A percentile compares a stretch with the other conserved stretches of the same genome.
phyloP scores from a whole-genome alignment of 2,113 vertebrate genomes.

The Pseudorectes ferrugineus region DNA sequence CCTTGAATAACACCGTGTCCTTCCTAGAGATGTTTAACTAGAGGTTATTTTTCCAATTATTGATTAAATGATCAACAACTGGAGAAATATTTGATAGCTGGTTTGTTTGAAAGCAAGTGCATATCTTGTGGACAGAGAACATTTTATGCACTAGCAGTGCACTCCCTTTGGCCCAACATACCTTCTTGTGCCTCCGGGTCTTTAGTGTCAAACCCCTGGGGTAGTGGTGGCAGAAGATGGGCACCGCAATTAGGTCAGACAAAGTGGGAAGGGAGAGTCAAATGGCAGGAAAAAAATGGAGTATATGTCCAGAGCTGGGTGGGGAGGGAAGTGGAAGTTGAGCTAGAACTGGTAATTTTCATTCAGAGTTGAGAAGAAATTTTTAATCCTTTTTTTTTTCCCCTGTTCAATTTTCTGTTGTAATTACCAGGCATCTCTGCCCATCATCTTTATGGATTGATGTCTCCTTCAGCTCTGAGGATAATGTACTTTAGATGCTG shows the following conservation, averaged over 20 bases:
- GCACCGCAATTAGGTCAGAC: background rate
- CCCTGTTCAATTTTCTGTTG: background rate
- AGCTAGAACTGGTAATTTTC: background rate
- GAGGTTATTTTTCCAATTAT: background rate
- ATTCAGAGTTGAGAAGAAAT: background rate
- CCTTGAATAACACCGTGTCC: background rate
- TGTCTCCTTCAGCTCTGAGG: background rate
- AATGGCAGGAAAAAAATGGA: background rate
- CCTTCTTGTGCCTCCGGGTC: background rate
- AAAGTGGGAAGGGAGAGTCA: background rate
- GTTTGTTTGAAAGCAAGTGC: background rate
- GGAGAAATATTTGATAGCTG: background rate
- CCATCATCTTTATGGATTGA: background rate
- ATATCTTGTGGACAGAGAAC: background rate
- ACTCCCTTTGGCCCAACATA: background rate
- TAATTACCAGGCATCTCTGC: background rate
- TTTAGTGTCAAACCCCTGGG: background rate
- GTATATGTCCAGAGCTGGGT: background rate
- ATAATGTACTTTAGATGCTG: background rate
- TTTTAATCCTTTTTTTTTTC: background rate
- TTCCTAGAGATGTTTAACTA: background rate
- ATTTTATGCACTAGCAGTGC: background rate
- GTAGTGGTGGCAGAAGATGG: background rate
- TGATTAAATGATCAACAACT: background rate
- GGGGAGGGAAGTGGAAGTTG: background rate